phyloP scores from a whole-genome alignment of 2,888 invertebrate genomes.

The Cacoxenus indagator region DNA sequence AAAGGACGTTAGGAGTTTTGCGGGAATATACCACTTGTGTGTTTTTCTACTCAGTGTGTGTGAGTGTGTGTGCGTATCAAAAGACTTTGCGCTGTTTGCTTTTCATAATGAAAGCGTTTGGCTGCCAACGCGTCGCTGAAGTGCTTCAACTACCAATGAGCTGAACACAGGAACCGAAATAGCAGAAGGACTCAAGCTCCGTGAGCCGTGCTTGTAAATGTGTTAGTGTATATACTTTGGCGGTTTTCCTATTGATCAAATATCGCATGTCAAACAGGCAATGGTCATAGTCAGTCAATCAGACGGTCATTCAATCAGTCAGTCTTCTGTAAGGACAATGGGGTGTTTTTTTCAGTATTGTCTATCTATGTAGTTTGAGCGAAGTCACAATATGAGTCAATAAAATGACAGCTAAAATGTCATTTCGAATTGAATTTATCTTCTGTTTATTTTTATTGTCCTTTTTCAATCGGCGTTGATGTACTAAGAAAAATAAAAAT shows the following conservation, averaged over 20 bases:
- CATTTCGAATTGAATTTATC: conserved; percentile 58
- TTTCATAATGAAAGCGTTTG: conserved; percentile 60
- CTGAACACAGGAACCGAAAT: not conserved
- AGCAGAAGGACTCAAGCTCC: not conserved
- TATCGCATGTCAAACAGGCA: conserved; percentile 52
- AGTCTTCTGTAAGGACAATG: too few relatives aligned
- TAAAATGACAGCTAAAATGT: conserved; percentile 54
- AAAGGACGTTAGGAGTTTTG: too few relatives aligned
- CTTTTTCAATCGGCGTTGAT: conserved; percentile 27
- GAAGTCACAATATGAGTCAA: conserved; percentile 4
- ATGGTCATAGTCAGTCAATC: not conserved
- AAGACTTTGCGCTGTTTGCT: conserved; percentile 45
- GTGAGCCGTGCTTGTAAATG: not conserved
- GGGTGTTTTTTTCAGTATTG: not conserved
- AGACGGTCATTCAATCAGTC: not conserved
- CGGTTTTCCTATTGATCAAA: conserved; percentile 50
- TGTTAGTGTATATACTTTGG: not conserved
- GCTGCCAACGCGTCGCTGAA: conserved; percentile 28
- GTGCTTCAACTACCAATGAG: not conserved
- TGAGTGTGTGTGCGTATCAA: not conserved
- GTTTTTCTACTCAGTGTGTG: not conserved
- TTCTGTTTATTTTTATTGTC: conserved; percentile 49
- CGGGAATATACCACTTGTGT: too few relatives aligned
- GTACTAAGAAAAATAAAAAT: conserved; percentile 10
- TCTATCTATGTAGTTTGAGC: not conserved